These are phyloP conservation scores for Danionella dracula DNA, from an alignment of 2,797 vertebrate genomes.

Conservation along the genomic window DNA sequence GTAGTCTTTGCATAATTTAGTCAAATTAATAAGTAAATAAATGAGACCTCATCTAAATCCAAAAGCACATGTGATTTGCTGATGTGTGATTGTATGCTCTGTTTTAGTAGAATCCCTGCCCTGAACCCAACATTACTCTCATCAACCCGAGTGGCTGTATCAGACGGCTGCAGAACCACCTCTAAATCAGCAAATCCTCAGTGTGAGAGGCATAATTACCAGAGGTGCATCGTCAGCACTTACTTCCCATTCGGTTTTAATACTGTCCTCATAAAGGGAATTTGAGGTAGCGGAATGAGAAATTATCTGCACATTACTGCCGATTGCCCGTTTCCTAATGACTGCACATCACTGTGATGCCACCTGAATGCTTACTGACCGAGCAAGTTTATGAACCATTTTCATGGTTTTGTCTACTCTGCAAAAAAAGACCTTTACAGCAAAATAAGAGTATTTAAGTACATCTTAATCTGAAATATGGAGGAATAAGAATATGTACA, in stretches of 20 bases:
- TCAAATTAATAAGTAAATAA: no score
- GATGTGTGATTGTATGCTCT: constrained; percentile 24
- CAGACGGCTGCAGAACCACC: constrained; percentile 59
- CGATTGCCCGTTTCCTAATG: constrained; percentile 44
- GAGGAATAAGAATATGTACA: no score
- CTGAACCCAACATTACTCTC: constrained; percentile 56
- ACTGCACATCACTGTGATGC: constrained; percentile 36
- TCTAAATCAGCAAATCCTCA: constrained; percentile 66
- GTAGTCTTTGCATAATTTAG: no score
- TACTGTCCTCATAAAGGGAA: constrained; percentile 59
- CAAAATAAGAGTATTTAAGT: no score
- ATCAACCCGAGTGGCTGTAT: constrained; percentile 48
- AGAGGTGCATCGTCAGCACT: constrained; percentile 55
- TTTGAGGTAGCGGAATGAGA: constrained; percentile 50
- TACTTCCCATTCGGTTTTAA: constrained; percentile 51
- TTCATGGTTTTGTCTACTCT: constrained; percentile 12
- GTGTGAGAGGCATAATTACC: constrained; percentile 60
- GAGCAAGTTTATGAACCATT: constrained; percentile 19
- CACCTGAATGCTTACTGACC: constrained; percentile 4
- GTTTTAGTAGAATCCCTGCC: constrained; percentile 47
- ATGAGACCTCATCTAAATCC: no score
- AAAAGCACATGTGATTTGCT: constrained; percentile 17
- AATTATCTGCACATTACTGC: constrained; percentile 55
- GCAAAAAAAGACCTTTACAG: no score
- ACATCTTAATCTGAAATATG: no score